Evolutionary conservation across 2,888 invertebrate species (phyloP).

Genomic region (Alentia gelatinosa): DNA sequence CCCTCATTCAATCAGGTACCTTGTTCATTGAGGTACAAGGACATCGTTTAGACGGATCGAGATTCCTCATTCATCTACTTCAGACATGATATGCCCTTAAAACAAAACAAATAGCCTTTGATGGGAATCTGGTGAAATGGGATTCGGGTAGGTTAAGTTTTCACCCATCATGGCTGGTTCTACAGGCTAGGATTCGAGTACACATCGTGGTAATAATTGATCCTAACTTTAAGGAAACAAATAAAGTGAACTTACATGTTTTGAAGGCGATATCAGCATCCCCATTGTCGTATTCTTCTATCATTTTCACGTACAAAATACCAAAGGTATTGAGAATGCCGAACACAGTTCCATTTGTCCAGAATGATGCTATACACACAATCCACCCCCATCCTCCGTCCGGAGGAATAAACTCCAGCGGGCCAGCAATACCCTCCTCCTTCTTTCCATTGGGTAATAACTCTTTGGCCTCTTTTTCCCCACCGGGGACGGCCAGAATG

Average conservation of each 20-base stretch:
- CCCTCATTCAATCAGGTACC: too few relatives aligned
- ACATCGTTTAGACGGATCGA: too few relatives aligned
- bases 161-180: too few relatives aligned
- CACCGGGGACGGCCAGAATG: background rate
- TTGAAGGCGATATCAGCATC: conserved; percentile 69
- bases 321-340: conserved; percentile 95
- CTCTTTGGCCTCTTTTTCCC: background rate
- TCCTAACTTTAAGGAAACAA: too few relatives aligned
- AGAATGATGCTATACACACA: conserved; percentile 73
- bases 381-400: conserved; percentile 79
- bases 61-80: too few relatives aligned
- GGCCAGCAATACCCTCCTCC: background rate
- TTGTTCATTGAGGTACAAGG: too few relatives aligned
- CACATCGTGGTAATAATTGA: too few relatives aligned
- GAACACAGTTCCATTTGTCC: conserved; percentile 82
- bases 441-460: background rate
- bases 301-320: conserved; percentile 86
- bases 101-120: too few relatives aligned
- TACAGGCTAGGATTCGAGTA: too few relatives aligned
- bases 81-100: too few relatives aligned
- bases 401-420: conserved; percentile 64
- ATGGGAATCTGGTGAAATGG: too few relatives aligned
- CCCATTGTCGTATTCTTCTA: conserved; percentile 87
- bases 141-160: too few relatives aligned
- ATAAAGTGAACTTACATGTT: conserved; percentile 58